Percentiles rank a stretch among this genome's conserved stretches.
phyloP scores from a whole-genome alignment of 2,797 vertebrate species.

The Mus spretus region DNA sequence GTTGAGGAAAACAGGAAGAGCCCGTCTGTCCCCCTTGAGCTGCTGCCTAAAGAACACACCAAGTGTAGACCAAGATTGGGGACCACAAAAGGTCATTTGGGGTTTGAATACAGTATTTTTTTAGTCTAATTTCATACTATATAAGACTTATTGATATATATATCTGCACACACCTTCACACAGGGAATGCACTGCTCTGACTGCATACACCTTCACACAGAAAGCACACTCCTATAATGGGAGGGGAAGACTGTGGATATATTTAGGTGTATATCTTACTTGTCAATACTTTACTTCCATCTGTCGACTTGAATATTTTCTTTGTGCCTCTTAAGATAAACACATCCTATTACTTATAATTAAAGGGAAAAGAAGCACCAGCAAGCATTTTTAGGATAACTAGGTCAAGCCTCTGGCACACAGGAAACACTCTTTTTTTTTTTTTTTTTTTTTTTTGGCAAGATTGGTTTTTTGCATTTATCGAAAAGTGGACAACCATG shows the following conservation, averaged over 20 bases:
- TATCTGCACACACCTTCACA: neutral
- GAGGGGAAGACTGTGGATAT: neutral
- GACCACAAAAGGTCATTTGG: neutral
- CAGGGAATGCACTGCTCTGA: neutral
- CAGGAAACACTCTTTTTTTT: neutral
- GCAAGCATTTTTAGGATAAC: slow-evolving; percentile 21
- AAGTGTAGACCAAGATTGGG: neutral
- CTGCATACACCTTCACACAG: neutral
- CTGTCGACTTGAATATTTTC: neutral
- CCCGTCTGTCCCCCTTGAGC: neutral
- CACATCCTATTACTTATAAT: neutral
- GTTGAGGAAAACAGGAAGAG: neutral
- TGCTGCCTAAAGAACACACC: neutral
- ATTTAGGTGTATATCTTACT: neutral
- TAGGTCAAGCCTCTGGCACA: neutral
- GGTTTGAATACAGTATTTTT: neutral
- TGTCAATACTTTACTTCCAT: slow-evolving; percentile 1
- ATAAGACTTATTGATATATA: too few relatives aligned
- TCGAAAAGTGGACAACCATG: neutral
- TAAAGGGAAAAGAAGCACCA: neutral
- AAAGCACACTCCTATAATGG: neutral
- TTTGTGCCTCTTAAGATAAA: neutral
- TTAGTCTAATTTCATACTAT: neutral
- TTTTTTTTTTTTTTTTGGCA: neutral
- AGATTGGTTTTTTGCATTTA: neutral